Evolutionary conservation across 2,797 vertebrate genomes (phyloP), one percentile per base, ranked within the genome.

Genomic region (Sebastes hubbsi): DNA sequence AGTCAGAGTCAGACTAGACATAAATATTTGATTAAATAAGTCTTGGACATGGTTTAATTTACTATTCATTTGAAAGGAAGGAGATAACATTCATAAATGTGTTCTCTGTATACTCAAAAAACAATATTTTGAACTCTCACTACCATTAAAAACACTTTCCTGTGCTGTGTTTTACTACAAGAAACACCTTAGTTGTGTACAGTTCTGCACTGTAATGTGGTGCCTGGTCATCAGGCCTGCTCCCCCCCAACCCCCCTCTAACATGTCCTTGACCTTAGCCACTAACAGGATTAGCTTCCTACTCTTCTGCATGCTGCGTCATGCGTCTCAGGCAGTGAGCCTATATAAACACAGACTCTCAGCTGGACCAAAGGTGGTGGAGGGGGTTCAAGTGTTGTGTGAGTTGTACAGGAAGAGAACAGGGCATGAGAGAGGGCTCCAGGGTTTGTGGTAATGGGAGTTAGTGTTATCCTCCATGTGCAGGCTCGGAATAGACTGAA

Each of bases 211-310:
- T 65, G 69, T 82, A 64, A 84, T 18, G 11, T 84, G 55, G 36
- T 81, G 76, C 76, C 82, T 87, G 82, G 72, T 91, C 86, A 90
- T 89, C 70, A 76, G 58, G 78, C 75, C 77, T 66, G 64, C 75
- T 75, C 73, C 74, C 55, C 85, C 76, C 63, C 72, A 4, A 2
- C 11, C 2, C 3, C 34, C 11, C 27, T 65, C 61, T 81, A 69
- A 75, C 89, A 72, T 83, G 93, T 93, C 94, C 93, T 95, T 96
- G 94, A 95, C 94, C 94, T 89, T 34, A 83, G 85, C 42, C 58
- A 38, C 77, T 96, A 95, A 96, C 89, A 85, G 90, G 96, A 96
- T 96, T 95, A 95, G 76, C 78, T 76, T 90, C 30, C 86, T 92
- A 81, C 87, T 88, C 89, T 65, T 79, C 83, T 93, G 94, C 87